Percentiles rank a stretch among this genome's conserved stretches.
Evolutionary conservation across 2,113 vertebrate species (phyloP).

Genomic region (Menidia beryllina): DNA sequence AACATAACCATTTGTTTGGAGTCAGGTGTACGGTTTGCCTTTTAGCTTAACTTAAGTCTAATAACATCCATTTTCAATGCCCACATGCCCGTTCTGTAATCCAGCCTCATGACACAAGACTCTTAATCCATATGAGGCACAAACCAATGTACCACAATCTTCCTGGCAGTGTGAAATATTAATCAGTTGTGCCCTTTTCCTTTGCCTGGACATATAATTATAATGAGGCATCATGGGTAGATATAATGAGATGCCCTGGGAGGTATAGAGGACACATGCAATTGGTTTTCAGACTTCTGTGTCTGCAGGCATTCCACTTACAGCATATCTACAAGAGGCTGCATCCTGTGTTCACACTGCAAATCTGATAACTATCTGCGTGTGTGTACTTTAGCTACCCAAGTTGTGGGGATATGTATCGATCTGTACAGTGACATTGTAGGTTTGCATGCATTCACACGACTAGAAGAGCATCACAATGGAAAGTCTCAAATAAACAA

Average conservation of each 20-base stretch:
- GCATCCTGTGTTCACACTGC: conserved; percentile 9
- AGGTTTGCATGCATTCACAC: fast-evolving
- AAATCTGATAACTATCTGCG: conserved; percentile 20
- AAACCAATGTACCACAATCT: conserved; percentile 34
- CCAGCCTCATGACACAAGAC: background rate
- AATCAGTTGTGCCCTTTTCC: conserved; percentile 68
- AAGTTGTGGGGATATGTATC: background rate
- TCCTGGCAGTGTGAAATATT: conserved; percentile 67
- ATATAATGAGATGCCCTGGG: conserved; percentile 72
- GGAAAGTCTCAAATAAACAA: background rate
- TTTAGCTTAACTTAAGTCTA: background rate
- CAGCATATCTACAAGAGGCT: conserved; percentile 6
- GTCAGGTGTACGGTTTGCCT: background rate
- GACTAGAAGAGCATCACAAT: no score
- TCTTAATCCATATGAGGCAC: background rate
- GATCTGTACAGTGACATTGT: background rate
- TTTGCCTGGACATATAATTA: conserved; percentile 61
- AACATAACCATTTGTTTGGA: background rate
- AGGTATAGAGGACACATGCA: conserved; percentile 35
- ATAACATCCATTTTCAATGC: background rate
- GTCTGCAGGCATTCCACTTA: conserved; percentile 18
- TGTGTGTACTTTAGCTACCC: background rate
- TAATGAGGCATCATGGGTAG: conserved; percentile 73
- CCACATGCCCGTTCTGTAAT: background rate
- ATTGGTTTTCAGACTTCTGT: conserved; percentile 48